These are phyloP conservation scores for Sesia apiformis DNA, from an alignment of 2,888 invertebrate genomes.

Conservation along the genomic window DNA sequence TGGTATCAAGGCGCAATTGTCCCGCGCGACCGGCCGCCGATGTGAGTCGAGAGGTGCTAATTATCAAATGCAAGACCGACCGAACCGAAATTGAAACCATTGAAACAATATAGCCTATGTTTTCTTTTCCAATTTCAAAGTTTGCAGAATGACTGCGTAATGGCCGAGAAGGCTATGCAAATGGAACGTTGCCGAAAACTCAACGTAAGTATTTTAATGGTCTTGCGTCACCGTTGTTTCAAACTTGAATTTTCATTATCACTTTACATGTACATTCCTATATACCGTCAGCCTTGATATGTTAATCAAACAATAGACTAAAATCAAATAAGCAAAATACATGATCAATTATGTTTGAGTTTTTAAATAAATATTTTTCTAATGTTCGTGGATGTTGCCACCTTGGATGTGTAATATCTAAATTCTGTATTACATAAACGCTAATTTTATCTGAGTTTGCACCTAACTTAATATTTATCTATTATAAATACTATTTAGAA, in stretches of 20 bases:
- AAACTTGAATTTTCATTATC: constrained; percentile 75
- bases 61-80: constrained; percentile 69
- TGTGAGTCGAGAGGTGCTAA: constrained; percentile 62
- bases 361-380: constrained; percentile 48
- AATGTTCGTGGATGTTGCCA: constrained; percentile 21
- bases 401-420: not conserved
- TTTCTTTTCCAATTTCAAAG: constrained; percentile 70
- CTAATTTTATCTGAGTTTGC: no score
- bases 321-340: constrained; percentile 63
- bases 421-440: no score
- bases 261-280: constrained; percentile 50
- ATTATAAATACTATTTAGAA: no score
- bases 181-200: constrained; percentile 70
- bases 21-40: constrained; percentile 24
- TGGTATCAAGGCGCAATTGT: constrained; percentile 28
- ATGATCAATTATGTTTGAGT: constrained; percentile 60
- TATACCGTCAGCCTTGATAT: constrained; percentile 64
- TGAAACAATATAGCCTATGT: constrained; percentile 69
- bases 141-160: constrained; percentile 71
- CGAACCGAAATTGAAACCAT: constrained; percentile 68
- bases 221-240: constrained; percentile 70
- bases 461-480: no score
- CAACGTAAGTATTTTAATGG: constrained; percentile 65
- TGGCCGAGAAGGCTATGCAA: constrained; percentile 67
- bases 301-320: constrained; percentile 70